Percentiles rank a stretch among this genome's conserved stretches.
These are phyloP conservation scores for Uria lomvia DNA, from an alignment of 2,113 vertebrate species.

Conservation along the genomic window DNA sequence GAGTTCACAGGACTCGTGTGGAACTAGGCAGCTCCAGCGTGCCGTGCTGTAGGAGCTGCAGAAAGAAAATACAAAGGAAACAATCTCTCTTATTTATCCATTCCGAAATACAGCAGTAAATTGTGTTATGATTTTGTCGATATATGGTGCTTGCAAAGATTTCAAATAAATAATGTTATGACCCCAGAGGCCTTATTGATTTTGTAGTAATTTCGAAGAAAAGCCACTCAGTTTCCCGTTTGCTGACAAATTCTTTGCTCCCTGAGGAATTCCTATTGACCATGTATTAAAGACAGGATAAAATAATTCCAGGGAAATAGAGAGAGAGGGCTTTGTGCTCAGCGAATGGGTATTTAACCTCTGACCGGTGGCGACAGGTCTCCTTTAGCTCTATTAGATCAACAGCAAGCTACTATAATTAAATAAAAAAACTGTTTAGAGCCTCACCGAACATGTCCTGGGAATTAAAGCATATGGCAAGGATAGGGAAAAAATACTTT, in stretches of 20 bases:
- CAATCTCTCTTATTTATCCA: background rate
- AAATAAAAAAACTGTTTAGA: constrained; percentile 76
- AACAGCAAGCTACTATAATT: constrained; percentile 74
- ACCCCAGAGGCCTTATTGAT: constrained; percentile 58
- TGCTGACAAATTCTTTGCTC: constrained; percentile 59
- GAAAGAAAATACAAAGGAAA: constrained; percentile 4
- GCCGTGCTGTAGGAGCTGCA: background rate
- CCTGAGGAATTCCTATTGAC: constrained; percentile 41
- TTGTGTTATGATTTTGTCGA: constrained; percentile 41
- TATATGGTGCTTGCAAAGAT: constrained; percentile 19
- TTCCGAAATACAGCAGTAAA: background rate
- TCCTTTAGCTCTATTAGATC: constrained; percentile 67
- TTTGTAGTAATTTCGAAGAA: constrained; percentile 69
- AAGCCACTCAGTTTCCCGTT: constrained; percentile 55
- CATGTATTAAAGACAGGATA: constrained; percentile 28
- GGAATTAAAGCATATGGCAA: constrained; percentile 80
- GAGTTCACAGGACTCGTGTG: background rate
- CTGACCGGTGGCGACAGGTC: constrained; percentile 67
- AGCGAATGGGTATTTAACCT: constrained; percentile 71
- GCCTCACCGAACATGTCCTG: constrained; percentile 66
- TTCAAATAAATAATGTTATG: constrained; percentile 60
- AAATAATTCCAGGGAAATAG: constrained; percentile 47
- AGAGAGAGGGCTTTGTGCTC: constrained; percentile 27
- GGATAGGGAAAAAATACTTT: constrained; percentile 75
- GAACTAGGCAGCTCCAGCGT: background rate